Base-by-base conservation (phyloP, 2,797 vertebrate genomes). In the Melanotaenia trifasciata region DNA sequence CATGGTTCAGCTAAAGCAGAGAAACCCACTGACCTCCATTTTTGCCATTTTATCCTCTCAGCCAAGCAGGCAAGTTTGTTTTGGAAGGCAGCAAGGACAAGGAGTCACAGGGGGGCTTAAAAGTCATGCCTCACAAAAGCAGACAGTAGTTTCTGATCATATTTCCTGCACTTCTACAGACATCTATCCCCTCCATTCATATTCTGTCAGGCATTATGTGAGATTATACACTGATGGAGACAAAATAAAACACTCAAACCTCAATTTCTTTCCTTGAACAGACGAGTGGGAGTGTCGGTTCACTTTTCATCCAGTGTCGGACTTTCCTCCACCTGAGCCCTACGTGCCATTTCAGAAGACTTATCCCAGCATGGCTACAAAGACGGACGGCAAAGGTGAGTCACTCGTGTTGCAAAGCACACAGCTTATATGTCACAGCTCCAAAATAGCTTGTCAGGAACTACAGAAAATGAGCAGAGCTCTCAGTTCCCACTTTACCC, bases 201-300 rank as follows among this genome's bases (percentile, higher is more conserved):
- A 35, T 66, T 0, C 16, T 5, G 5, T 43, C 38, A 57, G 5
- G 1, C 14, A 22, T 36, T 1, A 3, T 1, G 40, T 11, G 2
- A 32, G 20, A 20, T 60, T 13, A 65, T 40, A 57, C 20, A 1
- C 50, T 28, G 10, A 47, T 24, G 3, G 24, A 13, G 0, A 38
- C 11, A 38, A 38, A 38, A 38, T 20, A 24, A 18, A 30, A n/a
- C 32, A 5, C 22, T 64, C 33, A 76, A n/a, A 72, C 18, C 20
- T 36, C 24, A 16, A 0, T n/a, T 58, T 74, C 1, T 67, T 24
- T 79, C 20, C 20, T 2, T 78, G 70, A 73, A 64, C 86, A 99
- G 98, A 99, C 93, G 97, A 99, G 67, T 99, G 96, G 96, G 98
- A 99, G 90, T 90, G 92, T 86, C 95, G 97, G 67, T 99, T 99